A percentile compares a stretch with the other conserved stretches of the same genome.
Conservation (phyloP, 2,113 vertebrate genomes). For the Zootoca vivipara region DNA sequence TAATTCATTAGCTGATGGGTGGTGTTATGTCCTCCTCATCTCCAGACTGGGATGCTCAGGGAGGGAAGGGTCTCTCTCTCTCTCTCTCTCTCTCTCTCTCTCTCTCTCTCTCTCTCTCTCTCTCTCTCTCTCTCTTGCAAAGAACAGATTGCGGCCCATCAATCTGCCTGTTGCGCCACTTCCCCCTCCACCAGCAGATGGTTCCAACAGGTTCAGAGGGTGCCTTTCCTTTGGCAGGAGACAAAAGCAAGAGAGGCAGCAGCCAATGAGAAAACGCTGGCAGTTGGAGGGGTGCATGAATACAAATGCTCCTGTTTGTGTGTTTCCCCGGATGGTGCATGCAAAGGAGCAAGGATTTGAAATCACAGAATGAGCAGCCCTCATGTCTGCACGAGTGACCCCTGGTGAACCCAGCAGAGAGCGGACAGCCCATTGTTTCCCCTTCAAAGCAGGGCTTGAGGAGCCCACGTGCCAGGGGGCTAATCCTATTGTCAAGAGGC, state of each 20-base stretch:
- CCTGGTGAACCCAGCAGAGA: neutral
- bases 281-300: neutral
- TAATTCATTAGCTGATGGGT: slow-evolving; percentile 45
- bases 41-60: neutral
- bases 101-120: no score
- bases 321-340: neutral
- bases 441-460: neutral
- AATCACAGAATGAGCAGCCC: neutral
- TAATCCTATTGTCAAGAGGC: slow-evolving; percentile 42
- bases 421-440: slow-evolving; percentile 13
- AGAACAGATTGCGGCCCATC: slow-evolving; percentile 64
- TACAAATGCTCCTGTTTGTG: neutral
- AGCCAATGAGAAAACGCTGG: neutral
- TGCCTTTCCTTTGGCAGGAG: slow-evolving; percentile 23
- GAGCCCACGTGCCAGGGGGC: slow-evolving; percentile 25
- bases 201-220: slow-evolving; percentile 64
- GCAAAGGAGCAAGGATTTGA: neutral
- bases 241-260: neutral
- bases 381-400: neutral
- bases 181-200: slow-evolving; percentile 53
- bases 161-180: slow-evolving; percentile 61
- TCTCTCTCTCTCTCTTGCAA: no score
- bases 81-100: no score
- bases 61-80: neutral
- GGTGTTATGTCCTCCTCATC: slow-evolving; percentile 14